These are phyloP conservation scores for Gambusia yucatana DNA, from an alignment of 2,797 vertebrate genomes.

Conservation along the genomic window DNA sequence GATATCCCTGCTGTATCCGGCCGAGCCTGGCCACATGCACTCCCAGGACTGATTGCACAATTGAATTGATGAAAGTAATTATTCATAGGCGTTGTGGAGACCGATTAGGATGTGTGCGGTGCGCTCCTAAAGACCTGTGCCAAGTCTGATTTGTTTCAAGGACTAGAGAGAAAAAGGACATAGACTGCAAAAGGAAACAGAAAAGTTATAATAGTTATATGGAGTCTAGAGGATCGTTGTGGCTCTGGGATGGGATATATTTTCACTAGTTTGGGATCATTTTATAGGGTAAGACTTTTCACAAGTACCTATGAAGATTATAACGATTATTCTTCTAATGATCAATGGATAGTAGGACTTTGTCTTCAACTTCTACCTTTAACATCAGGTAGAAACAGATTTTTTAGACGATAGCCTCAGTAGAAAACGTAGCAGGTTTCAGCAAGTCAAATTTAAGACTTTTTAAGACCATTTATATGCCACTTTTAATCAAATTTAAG, in stretches of 20 bases:
- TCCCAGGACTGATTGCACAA: conserved; percentile 54
- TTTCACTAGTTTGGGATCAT: background rate
- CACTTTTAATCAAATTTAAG: too few relatives aligned
- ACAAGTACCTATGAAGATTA: background rate
- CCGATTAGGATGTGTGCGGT: conserved; percentile 30
- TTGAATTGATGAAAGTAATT: conserved; percentile 62
- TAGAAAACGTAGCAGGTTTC: background rate
- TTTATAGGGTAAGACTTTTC: background rate
- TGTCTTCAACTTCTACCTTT: background rate
- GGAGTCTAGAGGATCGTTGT: background rate
- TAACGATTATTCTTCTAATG: background rate
- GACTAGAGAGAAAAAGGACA: background rate
- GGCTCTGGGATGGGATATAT: background rate
- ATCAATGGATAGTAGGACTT: background rate
- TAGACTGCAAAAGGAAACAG: background rate
- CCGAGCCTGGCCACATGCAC: conserved; percentile 41
- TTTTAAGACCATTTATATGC: too few relatives aligned
- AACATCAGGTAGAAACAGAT: background rate
- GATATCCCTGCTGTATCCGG: conserved; percentile 56
- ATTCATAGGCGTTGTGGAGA: conserved; percentile 50
- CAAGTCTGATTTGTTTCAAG: conserved; percentile 17
- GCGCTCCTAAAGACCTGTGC: conserved; percentile 30
- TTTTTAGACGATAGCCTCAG: too few relatives aligned
- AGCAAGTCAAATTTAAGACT: too few relatives aligned
- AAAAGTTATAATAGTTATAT: background rate